Evolutionary conservation across 2,888 invertebrate species (phyloP).

Genomic region (Parnassius orleans): DNA sequence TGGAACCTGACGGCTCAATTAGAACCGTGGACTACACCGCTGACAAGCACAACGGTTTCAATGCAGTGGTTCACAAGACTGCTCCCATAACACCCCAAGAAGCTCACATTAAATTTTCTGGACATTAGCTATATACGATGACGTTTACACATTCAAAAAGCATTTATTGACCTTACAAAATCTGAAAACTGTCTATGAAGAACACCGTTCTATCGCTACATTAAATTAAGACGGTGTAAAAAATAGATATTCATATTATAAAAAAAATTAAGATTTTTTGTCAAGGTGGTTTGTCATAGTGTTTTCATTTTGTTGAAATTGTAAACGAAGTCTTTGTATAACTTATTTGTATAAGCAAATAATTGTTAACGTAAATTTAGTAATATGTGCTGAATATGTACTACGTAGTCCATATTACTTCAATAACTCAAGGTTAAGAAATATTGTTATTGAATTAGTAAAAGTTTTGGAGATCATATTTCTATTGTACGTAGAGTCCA

Average conservation of each 20-base stretch:
- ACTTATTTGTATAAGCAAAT: not conserved
- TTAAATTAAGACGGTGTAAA: too few relatives aligned
- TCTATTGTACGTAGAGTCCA: not conserved
- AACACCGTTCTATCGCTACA: too few relatives aligned
- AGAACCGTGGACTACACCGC: slow-evolving; percentile 78
- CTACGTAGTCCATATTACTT: too few relatives aligned
- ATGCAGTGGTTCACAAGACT: slow-evolving; percentile 73
- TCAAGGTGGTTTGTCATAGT: too few relatives aligned
- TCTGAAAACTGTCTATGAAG: too few relatives aligned
- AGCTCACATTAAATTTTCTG: slow-evolving; percentile 37
- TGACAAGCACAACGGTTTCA: slow-evolving; percentile 75
- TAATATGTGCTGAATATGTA: too few relatives aligned
- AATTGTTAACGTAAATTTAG: too few relatives aligned
- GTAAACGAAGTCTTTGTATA: not conserved
- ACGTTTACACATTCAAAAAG: too few relatives aligned
- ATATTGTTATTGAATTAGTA: not conserved
- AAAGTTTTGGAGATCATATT: not conserved
- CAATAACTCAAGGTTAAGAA: not conserved
- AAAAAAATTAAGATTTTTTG: too few relatives aligned
- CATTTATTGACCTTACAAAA: too few relatives aligned
- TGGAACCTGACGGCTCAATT: slow-evolving; percentile 75
- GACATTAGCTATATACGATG: slow-evolving; percentile 8
- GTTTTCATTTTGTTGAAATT: too few relatives aligned
- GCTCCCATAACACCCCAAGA: slow-evolving; percentile 70
- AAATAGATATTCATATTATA: too few relatives aligned